phyloP scores from a whole-genome alignment of 2,888 invertebrate species.

The Bellardia pandia region DNA sequence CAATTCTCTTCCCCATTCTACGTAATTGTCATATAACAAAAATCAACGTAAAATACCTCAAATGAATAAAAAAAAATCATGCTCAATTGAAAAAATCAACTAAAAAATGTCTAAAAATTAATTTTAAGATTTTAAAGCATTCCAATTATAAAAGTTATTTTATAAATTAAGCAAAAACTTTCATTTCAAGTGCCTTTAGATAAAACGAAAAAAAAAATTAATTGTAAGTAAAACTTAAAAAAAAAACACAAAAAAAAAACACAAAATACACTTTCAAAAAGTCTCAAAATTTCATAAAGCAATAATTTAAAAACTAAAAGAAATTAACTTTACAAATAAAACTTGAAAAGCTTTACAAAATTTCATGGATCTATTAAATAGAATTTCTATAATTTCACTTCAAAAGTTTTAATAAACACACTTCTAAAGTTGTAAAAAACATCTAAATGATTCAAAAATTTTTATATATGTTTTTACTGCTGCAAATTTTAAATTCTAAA shows the following conservation, averaged over 20 bases:
- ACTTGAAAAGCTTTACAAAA: slow-evolving; percentile 57
- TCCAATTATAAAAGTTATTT: slow-evolving; percentile 55
- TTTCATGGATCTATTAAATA: slow-evolving; percentile 41
- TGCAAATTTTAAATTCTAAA: slow-evolving; percentile 41
- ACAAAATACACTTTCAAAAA: slow-evolving; percentile 53
- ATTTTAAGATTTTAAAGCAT: slow-evolving; percentile 50
- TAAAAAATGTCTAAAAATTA: slow-evolving; percentile 30
- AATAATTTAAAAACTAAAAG: slow-evolving; percentile 13
- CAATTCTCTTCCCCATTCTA: not conserved
- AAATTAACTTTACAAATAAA: slow-evolving; percentile 19
- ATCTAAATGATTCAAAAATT: slow-evolving; percentile 41
- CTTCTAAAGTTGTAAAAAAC: slow-evolving; percentile 52
- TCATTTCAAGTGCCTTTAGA: slow-evolving; percentile 71
- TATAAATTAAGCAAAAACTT: slow-evolving; percentile 50
- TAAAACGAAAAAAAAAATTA: slow-evolving; percentile 49
- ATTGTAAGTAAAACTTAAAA: slow-evolving; percentile 46
- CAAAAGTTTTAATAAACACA: slow-evolving; percentile 42
- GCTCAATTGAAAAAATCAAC: slow-evolving; percentile 52
- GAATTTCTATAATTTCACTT: slow-evolving; percentile 45
- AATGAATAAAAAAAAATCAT: slow-evolving; percentile 57
- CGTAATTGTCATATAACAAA: slow-evolving; percentile 37
- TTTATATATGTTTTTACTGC: slow-evolving; percentile 20
- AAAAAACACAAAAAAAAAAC: slow-evolving; percentile 32
- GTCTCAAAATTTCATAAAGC: slow-evolving; percentile 29
- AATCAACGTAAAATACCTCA: slow-evolving; percentile 70